phyloP scores from a whole-genome alignment of 2,888 invertebrate genomes.

The Eupithecia vulgata region DNA sequence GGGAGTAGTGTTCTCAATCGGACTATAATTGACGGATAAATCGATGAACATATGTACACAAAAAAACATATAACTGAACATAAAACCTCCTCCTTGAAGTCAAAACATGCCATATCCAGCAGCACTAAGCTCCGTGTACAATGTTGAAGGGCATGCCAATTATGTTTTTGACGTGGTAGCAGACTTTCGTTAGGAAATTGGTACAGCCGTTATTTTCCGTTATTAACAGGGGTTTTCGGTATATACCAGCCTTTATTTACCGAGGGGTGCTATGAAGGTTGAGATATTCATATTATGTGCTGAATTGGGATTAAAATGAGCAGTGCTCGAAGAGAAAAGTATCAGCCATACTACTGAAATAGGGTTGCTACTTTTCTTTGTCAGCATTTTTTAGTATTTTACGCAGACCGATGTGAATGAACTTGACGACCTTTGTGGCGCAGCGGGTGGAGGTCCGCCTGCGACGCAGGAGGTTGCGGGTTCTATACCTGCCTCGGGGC shows the following conservation, averaged over 20 bases:
- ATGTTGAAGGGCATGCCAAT: slow-evolving; percentile 71
- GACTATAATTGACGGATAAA: too few species aligned
- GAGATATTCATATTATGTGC: not conserved
- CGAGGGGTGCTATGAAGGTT: slow-evolving; percentile 3
- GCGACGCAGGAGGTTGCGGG: slow-evolving; percentile 1
- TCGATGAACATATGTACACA: too few species aligned
- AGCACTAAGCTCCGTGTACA: slow-evolving; percentile 37
- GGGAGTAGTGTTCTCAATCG: too few species aligned
- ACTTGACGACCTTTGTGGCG: not conserved
- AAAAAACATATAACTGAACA: too few species aligned
- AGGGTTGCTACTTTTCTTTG: not conserved
- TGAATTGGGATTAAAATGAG: slow-evolving; percentile 1
- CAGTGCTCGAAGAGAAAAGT: not conserved
- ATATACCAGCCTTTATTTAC: slow-evolving; percentile 24
- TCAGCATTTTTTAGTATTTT: not conserved
- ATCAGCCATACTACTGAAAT: too few species aligned
- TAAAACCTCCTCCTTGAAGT: too few species aligned
- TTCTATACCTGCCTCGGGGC: not conserved
- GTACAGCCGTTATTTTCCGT: slow-evolving; percentile 57
- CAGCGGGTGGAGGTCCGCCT: too few species aligned
- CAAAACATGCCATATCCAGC: slow-evolving; percentile 46
- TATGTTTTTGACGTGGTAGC: slow-evolving; percentile 73
- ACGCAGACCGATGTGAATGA: not conserved
- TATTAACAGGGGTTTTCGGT: slow-evolving; percentile 51
- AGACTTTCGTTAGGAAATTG: slow-evolving; percentile 66